Evolutionary conservation across 1,140 invertebrate species (phyloP), one percentile per base, ranked within the genome.

Genomic region (Drosophila insularis): DNA sequence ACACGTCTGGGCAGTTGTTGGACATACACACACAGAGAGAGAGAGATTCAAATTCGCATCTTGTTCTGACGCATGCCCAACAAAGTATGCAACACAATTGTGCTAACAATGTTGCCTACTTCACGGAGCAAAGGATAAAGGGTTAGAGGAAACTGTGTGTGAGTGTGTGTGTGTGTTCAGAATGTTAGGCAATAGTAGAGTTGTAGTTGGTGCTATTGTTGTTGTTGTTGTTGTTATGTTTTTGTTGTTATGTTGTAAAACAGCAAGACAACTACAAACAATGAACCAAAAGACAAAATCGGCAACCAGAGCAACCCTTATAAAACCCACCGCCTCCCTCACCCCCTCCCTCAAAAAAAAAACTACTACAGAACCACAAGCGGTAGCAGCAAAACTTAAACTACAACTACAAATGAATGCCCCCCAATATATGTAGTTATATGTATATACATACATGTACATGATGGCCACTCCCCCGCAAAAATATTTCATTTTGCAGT

Each of bases 71-170:
- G 82, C 81, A 86, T 86, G 81, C 81, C 82, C 82, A 61, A 78
- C 68, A 77, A 85, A 86, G 81, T 85, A 85, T 85, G 81, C 81
- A 85, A 86, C 78, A 85, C 81, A 86, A 86, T 87, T 86, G 81
- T 86, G 81, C 82, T 86, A 86, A 86, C 81, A 86, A 85, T 87
- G 81, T 75, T 87, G 82, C 61, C 63, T 70, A 60, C 63, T 61
- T 58, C 71, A 75, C 75, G 40, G 66, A 27, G 27, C 2, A 27
- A 39, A 32, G 13, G 17, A 14, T 11, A 8, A 55, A n/a, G 37
- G 17, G 7, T n/a, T 31, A 14, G 27, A 0, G 40, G 10, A 32
- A 40, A 32, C 31, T 19, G 23, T 61, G 55, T 39, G 27, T 64
- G 55, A 21, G 62, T 19, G 40, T 17, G 31, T 64, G 39, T 53